Conservation (phyloP, 2,113 vertebrate species). For the Mastomys coucha region DNA sequence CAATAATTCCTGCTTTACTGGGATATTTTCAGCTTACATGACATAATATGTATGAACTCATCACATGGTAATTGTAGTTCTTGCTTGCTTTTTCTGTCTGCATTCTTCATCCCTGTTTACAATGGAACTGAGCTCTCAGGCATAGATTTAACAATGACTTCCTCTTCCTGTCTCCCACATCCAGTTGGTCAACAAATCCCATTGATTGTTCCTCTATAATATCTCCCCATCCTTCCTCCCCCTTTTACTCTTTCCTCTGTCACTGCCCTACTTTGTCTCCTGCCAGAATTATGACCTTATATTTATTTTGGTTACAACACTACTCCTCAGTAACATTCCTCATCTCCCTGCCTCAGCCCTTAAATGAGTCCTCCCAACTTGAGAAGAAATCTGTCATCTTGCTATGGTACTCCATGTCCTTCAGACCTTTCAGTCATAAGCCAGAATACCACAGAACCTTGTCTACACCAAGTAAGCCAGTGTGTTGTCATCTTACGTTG, state of each 20-base stretch:
- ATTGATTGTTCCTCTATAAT: background rate
- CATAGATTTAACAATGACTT: slow-evolving; percentile 51
- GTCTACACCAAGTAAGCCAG: background rate
- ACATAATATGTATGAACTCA: slow-evolving; percentile 4
- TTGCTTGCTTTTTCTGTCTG: background rate
- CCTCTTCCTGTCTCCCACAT: slow-evolving; percentile 51
- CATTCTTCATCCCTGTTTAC: slow-evolving; percentile 28
- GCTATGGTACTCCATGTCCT: background rate
- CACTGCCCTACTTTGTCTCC: slow-evolving; percentile 11
- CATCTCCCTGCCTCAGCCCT: background rate
- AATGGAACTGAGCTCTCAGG: background rate
- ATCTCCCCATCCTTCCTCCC: background rate
- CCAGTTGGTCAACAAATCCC: slow-evolving; percentile 11
- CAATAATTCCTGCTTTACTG: background rate
- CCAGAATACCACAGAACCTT: background rate
- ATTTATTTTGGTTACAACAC: background rate
- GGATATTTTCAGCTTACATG: slow-evolving; percentile 35
- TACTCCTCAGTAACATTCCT: background rate
- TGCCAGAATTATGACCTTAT: slow-evolving; percentile 6
- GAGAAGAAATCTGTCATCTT: background rate
- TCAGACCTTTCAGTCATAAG: background rate
- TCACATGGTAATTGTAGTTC: background rate
- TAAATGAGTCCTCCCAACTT: slow-evolving; percentile 10
- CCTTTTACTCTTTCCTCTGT: slow-evolving; percentile 14
- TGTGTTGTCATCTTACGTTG: background rate